A percentile compares a stretch with the other conserved stretches of the same genome.
These are phyloP conservation scores for Drepana falcataria DNA, from an alignment of 2,888 invertebrate genomes.

Conservation along the genomic window DNA sequence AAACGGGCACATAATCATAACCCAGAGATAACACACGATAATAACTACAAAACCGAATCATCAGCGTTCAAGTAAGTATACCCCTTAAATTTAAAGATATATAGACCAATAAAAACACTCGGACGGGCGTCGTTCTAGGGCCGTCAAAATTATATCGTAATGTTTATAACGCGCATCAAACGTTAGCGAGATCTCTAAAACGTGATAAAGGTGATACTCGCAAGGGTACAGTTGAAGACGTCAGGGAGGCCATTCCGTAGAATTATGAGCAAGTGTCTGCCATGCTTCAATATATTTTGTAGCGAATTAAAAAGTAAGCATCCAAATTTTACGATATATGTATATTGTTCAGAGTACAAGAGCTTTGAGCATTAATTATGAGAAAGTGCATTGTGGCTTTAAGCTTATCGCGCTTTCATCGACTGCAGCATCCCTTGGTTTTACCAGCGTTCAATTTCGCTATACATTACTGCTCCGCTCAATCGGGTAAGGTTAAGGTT, in stretches of 20 bases:
- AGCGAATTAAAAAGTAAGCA: too few species aligned
- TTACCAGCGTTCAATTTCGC: too few species aligned
- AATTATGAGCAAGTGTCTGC: too few species aligned
- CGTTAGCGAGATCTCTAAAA: constrained; percentile 24
- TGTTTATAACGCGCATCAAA: constrained; percentile 54
- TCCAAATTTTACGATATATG: too few species aligned
- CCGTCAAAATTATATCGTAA: constrained; percentile 44
- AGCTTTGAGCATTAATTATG: too few species aligned
- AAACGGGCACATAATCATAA: constrained; percentile 5
- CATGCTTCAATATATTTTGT: too few species aligned
- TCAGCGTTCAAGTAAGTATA: constrained; percentile 38
- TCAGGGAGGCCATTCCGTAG: neutral
- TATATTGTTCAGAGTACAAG: too few species aligned
- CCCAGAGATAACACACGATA: constrained; percentile 4
- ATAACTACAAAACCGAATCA: constrained; percentile 13
- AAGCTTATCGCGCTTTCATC: too few species aligned
- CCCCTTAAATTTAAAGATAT: constrained; percentile 43
- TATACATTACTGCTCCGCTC: too few species aligned
- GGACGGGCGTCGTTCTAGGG: constrained; percentile 22
- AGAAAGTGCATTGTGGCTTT: too few species aligned
- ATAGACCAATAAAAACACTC: constrained; percentile 47
- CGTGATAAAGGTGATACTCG: constrained; percentile 26
- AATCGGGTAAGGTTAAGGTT: too few species aligned
- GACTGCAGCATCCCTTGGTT: too few species aligned
- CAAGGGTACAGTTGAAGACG: neutral